phyloP scores from a whole-genome alignment of 2,113 vertebrate genomes.

The Coregonus clupeaformis region DNA sequence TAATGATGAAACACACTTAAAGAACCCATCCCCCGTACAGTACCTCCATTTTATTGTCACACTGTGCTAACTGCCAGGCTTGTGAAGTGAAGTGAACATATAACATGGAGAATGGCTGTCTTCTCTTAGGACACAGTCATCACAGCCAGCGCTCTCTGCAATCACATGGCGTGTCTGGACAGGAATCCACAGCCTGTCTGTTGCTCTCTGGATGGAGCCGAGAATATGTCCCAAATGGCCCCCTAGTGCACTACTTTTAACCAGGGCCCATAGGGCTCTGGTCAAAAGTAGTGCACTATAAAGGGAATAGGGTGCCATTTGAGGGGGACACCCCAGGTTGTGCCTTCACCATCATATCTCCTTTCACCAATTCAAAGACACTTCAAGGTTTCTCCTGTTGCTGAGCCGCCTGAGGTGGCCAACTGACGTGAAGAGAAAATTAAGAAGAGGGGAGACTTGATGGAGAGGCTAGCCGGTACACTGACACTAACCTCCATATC shows the following conservation, averaged over 20 bases:
- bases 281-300: too few relatives aligned
- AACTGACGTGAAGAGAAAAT: too few relatives aligned
- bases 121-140: conserved; percentile 39
- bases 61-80: conserved; percentile 8
- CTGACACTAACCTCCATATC: conserved; percentile 23
- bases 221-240: neutral
- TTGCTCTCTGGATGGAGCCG: too few relatives aligned
- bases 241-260: too few relatives aligned
- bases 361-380: neutral
- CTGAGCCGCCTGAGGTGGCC: too few relatives aligned
- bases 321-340: neutral
- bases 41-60: conserved; percentile 15
- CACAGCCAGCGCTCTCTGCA: conserved; percentile 29
- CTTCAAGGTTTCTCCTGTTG: neutral
- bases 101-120: conserved; percentile 13
- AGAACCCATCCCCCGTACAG: conserved; percentile 9
- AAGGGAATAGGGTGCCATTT: too few relatives aligned
- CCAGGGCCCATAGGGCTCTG: too few relatives aligned
- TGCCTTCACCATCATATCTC: neutral
- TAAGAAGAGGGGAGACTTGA: conserved; percentile 3
- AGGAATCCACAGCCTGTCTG: conserved; percentile 28
- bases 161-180: conserved; percentile 38
- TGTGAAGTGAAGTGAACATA: conserved; percentile 19
- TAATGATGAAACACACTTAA: conserved; percentile 50
- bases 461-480: conserved; percentile 7